These are phyloP conservation scores for Flabesymbios commensalis DNA, from an alignment of 2,888 invertebrate genomes.

Conservation along the genomic window DNA sequence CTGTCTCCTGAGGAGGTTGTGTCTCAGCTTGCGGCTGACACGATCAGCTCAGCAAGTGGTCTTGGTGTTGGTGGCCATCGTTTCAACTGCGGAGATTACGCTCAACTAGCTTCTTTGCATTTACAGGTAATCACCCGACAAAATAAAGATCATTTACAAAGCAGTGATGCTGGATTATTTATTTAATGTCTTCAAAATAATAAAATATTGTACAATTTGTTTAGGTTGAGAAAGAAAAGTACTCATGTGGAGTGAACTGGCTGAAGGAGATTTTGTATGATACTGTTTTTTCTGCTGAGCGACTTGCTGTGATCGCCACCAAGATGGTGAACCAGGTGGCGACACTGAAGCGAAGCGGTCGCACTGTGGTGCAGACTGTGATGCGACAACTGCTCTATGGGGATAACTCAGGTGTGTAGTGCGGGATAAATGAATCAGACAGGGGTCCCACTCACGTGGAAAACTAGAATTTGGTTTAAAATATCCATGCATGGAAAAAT, in stretches of 20 bases:
- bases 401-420: conserved; percentile 65
- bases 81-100: conserved; percentile 76
- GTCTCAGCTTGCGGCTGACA: conserved; percentile 77
- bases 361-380: conserved; percentile 70
- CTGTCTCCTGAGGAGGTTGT: conserved; percentile 75
- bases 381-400: conserved; percentile 69
- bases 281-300: conserved; percentile 73
- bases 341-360: conserved; percentile 75
- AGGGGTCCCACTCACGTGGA: too few relatives aligned
- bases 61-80: conserved; percentile 69
- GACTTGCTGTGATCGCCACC: conserved; percentile 77
- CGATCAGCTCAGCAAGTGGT: conserved; percentile 68
- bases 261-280: conserved; percentile 75
- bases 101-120: conserved; percentile 70
- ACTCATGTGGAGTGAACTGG: conserved; percentile 76
- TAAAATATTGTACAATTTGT: too few relatives aligned
- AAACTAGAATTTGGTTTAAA: too few relatives aligned
- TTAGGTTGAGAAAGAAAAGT: conserved; percentile 79
- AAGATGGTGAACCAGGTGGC: conserved; percentile 82
- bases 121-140: conserved; percentile 67
- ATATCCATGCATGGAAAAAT: too few relatives aligned
- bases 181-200: too few relatives aligned
- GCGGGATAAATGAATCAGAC: too few relatives aligned
- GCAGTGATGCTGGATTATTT: neutral
- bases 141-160: neutral